phyloP scores from a whole-genome alignment of 1,140 invertebrate genomes.

The Papilio polyxenes region DNA sequence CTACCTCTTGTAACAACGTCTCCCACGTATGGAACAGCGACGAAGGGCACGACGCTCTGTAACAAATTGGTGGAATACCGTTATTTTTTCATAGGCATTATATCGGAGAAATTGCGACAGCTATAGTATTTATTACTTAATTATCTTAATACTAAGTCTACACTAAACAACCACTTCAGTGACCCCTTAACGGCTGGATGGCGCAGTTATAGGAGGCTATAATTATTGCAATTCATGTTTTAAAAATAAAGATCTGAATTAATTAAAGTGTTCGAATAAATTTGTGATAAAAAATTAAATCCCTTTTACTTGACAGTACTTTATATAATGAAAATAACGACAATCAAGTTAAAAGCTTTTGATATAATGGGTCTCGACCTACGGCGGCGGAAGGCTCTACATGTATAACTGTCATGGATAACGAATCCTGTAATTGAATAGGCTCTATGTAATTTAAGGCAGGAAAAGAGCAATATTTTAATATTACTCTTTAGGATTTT shows the following conservation, averaged over 20 bases:
- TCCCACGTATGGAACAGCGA: slow-evolving; percentile 96
- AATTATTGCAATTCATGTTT: neutral
- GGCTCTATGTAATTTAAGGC: slow-evolving; percentile 9
- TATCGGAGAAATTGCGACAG: no score
- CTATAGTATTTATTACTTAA: no score
- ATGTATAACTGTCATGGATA: slow-evolving; percentile 29
- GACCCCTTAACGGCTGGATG: no score
- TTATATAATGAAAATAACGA: slow-evolving; percentile 57
- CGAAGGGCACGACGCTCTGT: slow-evolving; percentile 89
- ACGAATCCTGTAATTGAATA: slow-evolving; percentile 19
- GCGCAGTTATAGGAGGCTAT: no score
- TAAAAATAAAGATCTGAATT: neutral
- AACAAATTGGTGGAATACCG: slow-evolving; percentile 37
- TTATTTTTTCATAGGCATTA: neutral
- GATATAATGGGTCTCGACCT: slow-evolving; percentile 47
- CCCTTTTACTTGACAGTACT: slow-evolving; percentile 42
- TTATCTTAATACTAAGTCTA: no score
- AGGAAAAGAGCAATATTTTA: slow-evolving; percentile 7
- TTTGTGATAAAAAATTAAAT: slow-evolving; percentile 39
- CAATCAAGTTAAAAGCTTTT: slow-evolving; percentile 64
- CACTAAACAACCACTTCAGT: no score
- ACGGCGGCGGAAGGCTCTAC: slow-evolving; percentile 31
- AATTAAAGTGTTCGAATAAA: neutral
- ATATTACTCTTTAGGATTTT: neutral
- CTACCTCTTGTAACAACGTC: slow-evolving; percentile 93